These are phyloP conservation scores for Orchesella cincta DNA, from an alignment of 1,140 invertebrate genomes.

Conservation along the genomic window DNA sequence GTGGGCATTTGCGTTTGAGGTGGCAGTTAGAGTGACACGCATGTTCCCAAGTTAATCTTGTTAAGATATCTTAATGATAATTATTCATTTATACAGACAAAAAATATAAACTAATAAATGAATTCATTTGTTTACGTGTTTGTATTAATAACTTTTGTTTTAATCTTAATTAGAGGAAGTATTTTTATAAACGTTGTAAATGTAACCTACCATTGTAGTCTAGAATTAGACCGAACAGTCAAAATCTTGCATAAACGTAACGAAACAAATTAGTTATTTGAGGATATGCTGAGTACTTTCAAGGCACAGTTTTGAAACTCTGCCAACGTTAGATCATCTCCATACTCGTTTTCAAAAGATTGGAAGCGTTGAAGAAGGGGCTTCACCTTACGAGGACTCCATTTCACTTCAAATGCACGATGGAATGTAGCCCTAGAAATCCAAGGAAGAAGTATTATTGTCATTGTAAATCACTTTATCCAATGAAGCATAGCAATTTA, in stretches of 20 bases:
- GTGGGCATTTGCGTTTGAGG: slow-evolving; percentile 61
- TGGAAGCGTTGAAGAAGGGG: neutral
- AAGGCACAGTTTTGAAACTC: neutral
- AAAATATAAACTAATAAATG: too few relatives aligned
- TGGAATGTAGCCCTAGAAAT: neutral
- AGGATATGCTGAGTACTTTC: neutral
- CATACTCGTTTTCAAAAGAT: neutral
- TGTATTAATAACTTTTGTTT: too few relatives aligned
- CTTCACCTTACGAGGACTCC: neutral
- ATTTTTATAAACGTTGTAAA: too few relatives aligned
- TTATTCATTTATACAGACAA: too few relatives aligned
- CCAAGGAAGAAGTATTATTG: too few relatives aligned
- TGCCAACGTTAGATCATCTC: neutral
- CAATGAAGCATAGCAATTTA: neutral
- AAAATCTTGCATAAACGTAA: too few relatives aligned
- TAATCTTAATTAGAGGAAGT: too few relatives aligned
- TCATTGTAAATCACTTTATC: neutral
- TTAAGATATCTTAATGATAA: too few relatives aligned
- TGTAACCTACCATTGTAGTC: too few relatives aligned
- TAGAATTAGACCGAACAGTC: too few relatives aligned
- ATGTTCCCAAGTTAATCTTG: too few relatives aligned
- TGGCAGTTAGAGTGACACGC: slow-evolving; percentile 58
- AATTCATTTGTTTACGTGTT: too few relatives aligned
- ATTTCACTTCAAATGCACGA: neutral
- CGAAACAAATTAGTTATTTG: neutral